Percentiles rank a stretch among this genome's conserved stretches.
phyloP scores from a whole-genome alignment of 2,113 vertebrate genomes.

The Aythya baeri region DNA sequence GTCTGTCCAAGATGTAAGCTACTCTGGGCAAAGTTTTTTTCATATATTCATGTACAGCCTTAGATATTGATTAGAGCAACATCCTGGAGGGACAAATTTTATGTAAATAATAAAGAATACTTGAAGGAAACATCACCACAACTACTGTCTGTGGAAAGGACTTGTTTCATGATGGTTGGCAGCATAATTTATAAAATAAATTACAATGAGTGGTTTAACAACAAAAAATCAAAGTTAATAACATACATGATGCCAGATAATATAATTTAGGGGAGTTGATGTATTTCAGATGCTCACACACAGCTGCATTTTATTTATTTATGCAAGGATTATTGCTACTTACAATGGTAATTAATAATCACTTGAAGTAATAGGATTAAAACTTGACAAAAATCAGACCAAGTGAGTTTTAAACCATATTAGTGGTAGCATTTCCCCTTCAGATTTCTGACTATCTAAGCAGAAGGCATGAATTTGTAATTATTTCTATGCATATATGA shows the following conservation, averaged over 20 bases:
- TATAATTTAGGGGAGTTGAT: background rate
- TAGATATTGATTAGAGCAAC: background rate
- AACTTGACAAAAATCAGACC: constrained; percentile 45
- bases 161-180: background rate
- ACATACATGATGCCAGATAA: background rate
- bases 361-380: constrained; percentile 45
- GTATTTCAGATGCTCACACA: constrained; percentile 11
- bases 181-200: background rate
- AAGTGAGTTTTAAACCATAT: constrained; percentile 17
- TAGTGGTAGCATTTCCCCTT: constrained; percentile 17
- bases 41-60: background rate
- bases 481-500: background rate
- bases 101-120: background rate
- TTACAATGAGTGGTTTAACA: background rate
- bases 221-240: constrained; percentile 30
- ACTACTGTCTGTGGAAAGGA: background rate
- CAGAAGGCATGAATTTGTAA: constrained; percentile 3
- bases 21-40: background rate
- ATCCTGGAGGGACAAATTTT: background rate
- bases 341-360: constrained; percentile 41
- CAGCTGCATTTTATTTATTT: constrained; percentile 27
- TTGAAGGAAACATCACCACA: background rate
- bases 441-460: constrained; percentile 35
- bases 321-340: constrained; percentile 1
- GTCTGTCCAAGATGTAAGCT: background rate